Evolutionary conservation across 2,113 vertebrate species (phyloP), one percentile per base, ranked within the genome.

Genomic region (Chaetorhynchus papuensis): DNA sequence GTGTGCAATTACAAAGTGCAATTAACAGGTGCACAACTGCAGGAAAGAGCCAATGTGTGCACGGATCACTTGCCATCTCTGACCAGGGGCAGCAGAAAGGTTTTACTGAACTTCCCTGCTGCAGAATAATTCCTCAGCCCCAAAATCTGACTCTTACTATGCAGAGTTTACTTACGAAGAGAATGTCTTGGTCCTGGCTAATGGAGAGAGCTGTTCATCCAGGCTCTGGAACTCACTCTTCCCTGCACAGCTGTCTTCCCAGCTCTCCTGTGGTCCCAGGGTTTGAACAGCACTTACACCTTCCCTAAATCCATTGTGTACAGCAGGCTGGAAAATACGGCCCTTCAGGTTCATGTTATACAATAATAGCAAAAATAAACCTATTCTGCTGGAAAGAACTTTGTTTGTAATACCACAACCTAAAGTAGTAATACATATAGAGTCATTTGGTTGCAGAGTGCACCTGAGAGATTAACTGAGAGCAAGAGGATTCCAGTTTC

Each of bases 111-210:
- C 7, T n/a, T 92, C 49, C 3, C 35, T 61, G n/a, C 37, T 60
- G 8, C 33, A 61, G 37, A 75, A n/a, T 10, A 10, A 49, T n/a
- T 81, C 21, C 26, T 64, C 44, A 30, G 23, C 53, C 39, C 77
- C 81, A 35, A 56, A 57, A 89, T 15, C 88, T 72, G 41, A 20
- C 47, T 12, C 41, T 17, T 15, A 1, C 22, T 13, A 53, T 3
- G 7, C 22, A 37, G 79, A 22, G 15, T 39, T 85, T 78, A 91
- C 98, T 98, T 95, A 98, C 98, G 44, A 39, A 30, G 96, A 82
- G 19, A 70, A 79, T 3, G 33, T 33, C 54, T 76, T 45, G 41
- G 41, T 85, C 59, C 30, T 65, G 54, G 78, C 18, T 7, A 42
- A 47, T 1, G 75, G 61, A 70, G 95, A 77, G 5, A 71, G 80